These are phyloP conservation scores for Hirundichthys speculiger DNA, from an alignment of 2,113 vertebrate genomes.

Conservation along the genomic window DNA sequence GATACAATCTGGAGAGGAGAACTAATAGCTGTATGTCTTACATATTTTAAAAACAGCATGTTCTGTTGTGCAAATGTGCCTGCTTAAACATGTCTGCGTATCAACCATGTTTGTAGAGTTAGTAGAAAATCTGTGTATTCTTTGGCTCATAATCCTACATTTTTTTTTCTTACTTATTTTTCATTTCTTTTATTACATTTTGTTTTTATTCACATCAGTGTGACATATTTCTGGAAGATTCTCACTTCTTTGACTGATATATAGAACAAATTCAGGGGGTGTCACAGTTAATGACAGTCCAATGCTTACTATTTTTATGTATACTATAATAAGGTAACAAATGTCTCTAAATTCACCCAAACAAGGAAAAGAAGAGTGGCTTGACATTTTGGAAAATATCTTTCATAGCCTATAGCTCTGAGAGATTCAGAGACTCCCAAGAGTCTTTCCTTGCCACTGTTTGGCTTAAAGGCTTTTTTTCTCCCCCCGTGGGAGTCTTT, in stretches of 20 bases:
- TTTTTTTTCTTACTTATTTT: too few species aligned
- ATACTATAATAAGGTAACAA: too few species aligned
- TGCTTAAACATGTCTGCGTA: not conserved
- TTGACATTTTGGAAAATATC: constrained; percentile 12
- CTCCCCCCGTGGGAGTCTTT: too few species aligned
- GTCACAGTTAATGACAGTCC: too few species aligned
- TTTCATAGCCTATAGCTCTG: not conserved
- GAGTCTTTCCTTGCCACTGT: too few species aligned
- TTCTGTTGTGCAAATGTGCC: not conserved
- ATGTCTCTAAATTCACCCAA: not conserved
- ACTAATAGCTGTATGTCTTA: not conserved
- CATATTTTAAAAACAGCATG: not conserved
- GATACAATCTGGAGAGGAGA: not conserved
- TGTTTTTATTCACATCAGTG: not conserved
- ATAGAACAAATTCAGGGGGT: not conserved
- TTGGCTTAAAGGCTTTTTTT: too few species aligned
- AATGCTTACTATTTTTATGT: too few species aligned
- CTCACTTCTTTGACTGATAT: not conserved
- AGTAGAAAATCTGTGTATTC: not conserved
- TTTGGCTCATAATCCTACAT: not conserved
- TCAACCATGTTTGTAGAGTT: not conserved
- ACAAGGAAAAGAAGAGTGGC: not conserved
- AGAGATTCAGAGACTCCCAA: not conserved
- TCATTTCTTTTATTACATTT: too few species aligned
- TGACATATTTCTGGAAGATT: not conserved